A percentile compares a stretch with the other conserved stretches of the same genome.
These are phyloP conservation scores for Papilio polyxenes DNA, from an alignment of 1,140 invertebrate genomes.

Conservation along the genomic window DNA sequence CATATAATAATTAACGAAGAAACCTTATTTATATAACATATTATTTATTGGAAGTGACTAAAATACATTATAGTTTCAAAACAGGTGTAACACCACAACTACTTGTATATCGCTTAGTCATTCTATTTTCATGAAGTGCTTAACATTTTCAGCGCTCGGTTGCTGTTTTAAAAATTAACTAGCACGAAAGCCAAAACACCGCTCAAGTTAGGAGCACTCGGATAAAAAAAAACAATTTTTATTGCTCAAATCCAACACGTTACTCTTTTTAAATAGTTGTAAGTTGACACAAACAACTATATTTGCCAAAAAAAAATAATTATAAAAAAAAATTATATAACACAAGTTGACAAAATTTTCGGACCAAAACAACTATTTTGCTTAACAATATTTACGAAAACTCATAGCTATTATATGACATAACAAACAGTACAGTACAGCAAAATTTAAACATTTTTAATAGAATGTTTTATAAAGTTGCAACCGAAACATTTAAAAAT, in stretches of 20 bases:
- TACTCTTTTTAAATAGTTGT: neutral
- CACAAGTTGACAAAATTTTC: too few relatives aligned
- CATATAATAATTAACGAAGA: too few relatives aligned
- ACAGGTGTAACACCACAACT: constrained; percentile 7
- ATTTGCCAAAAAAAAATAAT: too few relatives aligned
- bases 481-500: neutral
- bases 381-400: too few relatives aligned
- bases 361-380: too few relatives aligned
- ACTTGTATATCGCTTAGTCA: constrained; percentile 20
- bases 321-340: too few relatives aligned
- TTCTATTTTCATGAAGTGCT: constrained; percentile 24
- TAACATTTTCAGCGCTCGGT: constrained; percentile 12
- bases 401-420: too few relatives aligned
- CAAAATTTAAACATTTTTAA: neutral
- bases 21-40: too few relatives aligned
- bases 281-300: too few relatives aligned
- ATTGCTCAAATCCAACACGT: neutral
- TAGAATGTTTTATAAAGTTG: neutral
- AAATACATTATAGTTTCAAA: neutral
- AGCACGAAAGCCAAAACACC: constrained; percentile 6
- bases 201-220: neutral
- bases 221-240: neutral
- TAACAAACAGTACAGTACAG: too few relatives aligned
- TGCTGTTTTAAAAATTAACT: constrained; percentile 13
- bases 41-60: too few relatives aligned